Evolutionary conservation across 2,797 vertebrate species (phyloP), one percentile per base, ranked within the genome.

Genomic region (Crypturellus tataupa): DNA sequence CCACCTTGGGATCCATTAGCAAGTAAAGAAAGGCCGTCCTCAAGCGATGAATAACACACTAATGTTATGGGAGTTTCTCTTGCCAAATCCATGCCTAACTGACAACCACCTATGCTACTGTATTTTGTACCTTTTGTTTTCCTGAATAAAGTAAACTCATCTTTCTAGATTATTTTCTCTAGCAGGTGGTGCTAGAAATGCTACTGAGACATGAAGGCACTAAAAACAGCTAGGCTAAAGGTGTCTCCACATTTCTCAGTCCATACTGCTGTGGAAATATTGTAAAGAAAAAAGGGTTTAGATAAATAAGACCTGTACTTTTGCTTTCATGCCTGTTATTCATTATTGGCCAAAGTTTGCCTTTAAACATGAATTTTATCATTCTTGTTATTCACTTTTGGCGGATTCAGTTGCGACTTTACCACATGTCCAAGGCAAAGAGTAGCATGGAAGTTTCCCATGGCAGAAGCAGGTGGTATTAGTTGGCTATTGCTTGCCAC

Each of bases 371-470:
- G 49, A 89, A 95, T 63, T 78, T 40, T 27, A 51, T 79, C 60
- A 87, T 93, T 86, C 75, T 51, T 75, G 46, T 85, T 85, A 67
- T 92, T 46, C 92, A 51, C 77, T 93, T 49, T 46, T 94, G 76
- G 64, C 10, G 44, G 72, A 69, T 16, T 89, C 37, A 59, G n/a
- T 2, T 80, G 82, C 42, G 64, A 58, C 33, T 92, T 84, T 35
- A 77, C 49, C 29, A 58, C 0, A 0, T 70, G 87, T 49, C 80
- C 78, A 87, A 46, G n/a, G 37, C 62, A 79, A 85, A 49, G 23
- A 56, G 31, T 69, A 73, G 55, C 71, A 80, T 33, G 17, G 59
- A 90, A 59, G 88, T 70, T 78, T 94, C 51, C 85, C 86, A 17
- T 17, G 9, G 27, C 77, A 64, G 75, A 23, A 77, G 83, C 42